Evolutionary conservation across 2,888 invertebrate genomes (phyloP).

Genomic region (Cheilosia vulpina): DNA sequence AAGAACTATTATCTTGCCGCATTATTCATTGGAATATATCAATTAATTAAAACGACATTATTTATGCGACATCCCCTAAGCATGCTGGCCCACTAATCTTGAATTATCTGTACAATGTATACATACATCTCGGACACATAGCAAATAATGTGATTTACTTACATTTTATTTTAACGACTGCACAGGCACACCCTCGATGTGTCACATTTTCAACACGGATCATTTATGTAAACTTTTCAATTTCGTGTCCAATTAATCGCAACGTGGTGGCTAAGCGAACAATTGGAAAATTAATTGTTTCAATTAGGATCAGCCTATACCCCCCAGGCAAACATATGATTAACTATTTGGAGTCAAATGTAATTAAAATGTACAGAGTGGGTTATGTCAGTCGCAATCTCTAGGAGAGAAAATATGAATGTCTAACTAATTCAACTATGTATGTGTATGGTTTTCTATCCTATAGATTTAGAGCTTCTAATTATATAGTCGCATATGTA

Average conservation of each 20-base stretch:
- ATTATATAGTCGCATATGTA: neutral
- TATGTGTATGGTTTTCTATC: no score
- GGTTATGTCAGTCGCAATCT: neutral
- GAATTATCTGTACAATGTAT: no score
- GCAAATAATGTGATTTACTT: constrained; percentile 39
- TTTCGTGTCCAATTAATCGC: constrained; percentile 60
- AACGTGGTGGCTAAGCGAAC: constrained; percentile 52
- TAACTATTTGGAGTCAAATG: constrained; percentile 61
- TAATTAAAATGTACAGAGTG: constrained; percentile 59
- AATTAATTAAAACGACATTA: no score
- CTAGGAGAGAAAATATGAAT: neutral
- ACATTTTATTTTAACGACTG: neutral
- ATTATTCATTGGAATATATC: no score
- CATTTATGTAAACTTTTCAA: constrained; percentile 58
- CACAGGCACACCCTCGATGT: neutral
- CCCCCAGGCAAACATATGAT: constrained; percentile 46
- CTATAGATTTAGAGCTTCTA: neutral
- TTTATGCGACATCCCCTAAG: no score
- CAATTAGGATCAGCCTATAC: constrained; percentile 55
- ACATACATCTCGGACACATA: neutral
- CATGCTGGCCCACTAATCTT: no score
- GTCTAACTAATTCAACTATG: no score
- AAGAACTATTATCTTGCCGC: no score
- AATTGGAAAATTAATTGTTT: constrained; percentile 70
- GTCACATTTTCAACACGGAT: constrained; percentile 22